These are phyloP conservation scores for Episyrphus balteatus DNA, from an alignment of 1,140 invertebrate species.

Conservation along the genomic window DNA sequence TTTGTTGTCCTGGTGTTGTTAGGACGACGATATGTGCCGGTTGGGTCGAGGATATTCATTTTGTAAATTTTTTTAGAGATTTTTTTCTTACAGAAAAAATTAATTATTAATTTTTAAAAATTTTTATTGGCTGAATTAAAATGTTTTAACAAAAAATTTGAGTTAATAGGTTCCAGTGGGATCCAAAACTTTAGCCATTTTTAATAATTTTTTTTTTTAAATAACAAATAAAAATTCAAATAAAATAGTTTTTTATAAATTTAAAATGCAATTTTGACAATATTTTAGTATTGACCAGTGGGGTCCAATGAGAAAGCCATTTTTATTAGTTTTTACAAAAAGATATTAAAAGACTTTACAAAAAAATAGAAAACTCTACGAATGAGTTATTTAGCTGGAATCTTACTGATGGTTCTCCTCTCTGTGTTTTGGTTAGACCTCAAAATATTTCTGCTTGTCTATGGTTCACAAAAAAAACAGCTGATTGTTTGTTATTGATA, in stretches of 20 bases:
- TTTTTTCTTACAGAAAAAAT: not conserved
- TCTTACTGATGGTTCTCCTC: constrained; percentile 1
- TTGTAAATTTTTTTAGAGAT: constrained; percentile 2
- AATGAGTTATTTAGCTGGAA: not conserved
- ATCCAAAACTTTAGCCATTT: constrained; percentile 29
- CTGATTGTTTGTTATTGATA: too few relatives aligned
- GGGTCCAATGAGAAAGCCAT: constrained; percentile 30
- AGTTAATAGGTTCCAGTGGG: constrained; percentile 33
- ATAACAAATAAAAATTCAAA: not conserved
- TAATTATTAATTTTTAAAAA: constrained; percentile 2
- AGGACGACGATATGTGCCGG: constrained; percentile 30
- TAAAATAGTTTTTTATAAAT: not conserved
- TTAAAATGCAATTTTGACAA: not conserved
- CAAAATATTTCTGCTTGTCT: constrained; percentile 1
- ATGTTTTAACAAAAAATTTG: not conserved
- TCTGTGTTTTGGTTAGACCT: constrained; percentile 2
- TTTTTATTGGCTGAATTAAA: not conserved
- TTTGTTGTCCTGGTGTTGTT: constrained; percentile 17
- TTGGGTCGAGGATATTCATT: constrained; percentile 26
- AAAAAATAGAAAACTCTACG: not conserved
- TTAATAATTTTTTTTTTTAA: constrained; percentile 5
- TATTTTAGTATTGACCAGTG: constrained; percentile 28
- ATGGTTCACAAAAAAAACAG: not conserved
- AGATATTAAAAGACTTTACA: not conserved
- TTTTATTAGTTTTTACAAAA: not conserved